Conservation (phyloP, 1,140 invertebrate species). For the Ruditapes philippinarum region DNA sequence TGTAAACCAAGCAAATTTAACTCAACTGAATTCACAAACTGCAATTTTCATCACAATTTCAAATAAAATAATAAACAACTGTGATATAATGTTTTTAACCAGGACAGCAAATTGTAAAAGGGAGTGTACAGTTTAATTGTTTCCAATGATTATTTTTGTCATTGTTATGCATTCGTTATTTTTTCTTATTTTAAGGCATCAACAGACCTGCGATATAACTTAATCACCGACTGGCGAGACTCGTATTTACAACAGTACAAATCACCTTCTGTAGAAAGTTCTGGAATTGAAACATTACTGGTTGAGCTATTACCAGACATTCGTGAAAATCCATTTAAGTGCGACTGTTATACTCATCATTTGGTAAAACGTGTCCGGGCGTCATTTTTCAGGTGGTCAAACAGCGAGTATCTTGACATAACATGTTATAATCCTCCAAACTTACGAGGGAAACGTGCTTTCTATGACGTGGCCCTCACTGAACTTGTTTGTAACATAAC, state of each 20-base stretch:
- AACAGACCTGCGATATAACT: conserved; percentile 46
- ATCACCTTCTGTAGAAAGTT: neutral
- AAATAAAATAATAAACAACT: no score
- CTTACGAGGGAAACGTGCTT: conserved; percentile 42
- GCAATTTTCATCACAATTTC: no score
- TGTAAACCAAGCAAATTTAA: no score
- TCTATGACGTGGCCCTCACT: conserved; percentile 65
- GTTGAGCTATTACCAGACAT: conserved; percentile 61
- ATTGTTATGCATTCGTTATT: no score
- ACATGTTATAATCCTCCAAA: conserved; percentile 62
- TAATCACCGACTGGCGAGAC: conserved; percentile 28
- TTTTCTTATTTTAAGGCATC: neutral
- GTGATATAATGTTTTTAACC: no score
- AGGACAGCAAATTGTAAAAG: no score
- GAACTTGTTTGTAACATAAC: conserved; percentile 71
- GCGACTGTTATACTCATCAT: conserved; percentile 71
- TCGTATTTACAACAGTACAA: conserved; percentile 48
- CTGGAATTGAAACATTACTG: conserved; percentile 33
- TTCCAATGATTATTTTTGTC: no score
- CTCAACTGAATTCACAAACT: no score
- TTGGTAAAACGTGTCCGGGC: conserved; percentile 37
- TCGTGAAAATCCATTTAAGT: conserved; percentile 64
- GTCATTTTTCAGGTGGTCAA: conserved; percentile 64
- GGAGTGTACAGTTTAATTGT: no score
- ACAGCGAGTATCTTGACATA: conserved; percentile 37